Evolutionary conservation across 2,888 invertebrate genomes (phyloP).

Genomic region (Temnothorax rugatulus): DNA sequence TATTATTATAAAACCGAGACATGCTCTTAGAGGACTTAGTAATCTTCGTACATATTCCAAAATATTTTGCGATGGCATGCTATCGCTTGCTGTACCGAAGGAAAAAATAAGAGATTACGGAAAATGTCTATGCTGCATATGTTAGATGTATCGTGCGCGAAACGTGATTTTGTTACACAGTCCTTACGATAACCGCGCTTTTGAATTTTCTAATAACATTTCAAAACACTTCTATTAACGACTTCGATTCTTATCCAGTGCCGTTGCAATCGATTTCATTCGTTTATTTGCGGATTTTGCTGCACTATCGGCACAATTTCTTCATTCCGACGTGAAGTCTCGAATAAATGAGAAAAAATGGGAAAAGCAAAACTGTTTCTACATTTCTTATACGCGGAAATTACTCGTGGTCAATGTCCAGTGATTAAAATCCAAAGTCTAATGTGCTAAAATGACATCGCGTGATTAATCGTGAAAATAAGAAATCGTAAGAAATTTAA

Average conservation of each 20-base stretch:
- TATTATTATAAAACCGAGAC: conserved; percentile 1
- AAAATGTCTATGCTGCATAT: not conserved
- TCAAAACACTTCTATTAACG: not conserved
- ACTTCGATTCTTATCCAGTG: not conserved
- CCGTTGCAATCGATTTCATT: not conserved
- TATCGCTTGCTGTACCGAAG: conserved; percentile 4
- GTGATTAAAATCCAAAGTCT: conserved; percentile 57
- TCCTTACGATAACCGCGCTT: conserved; percentile 2
- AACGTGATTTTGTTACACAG: conserved; percentile 27
- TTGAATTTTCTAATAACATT: conserved; percentile 18
- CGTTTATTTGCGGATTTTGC: not conserved
- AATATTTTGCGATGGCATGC: conserved; percentile 14
- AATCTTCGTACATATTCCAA: not conserved
- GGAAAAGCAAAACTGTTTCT: not conserved
- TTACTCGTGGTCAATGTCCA: conserved; percentile 77
- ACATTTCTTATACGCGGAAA: conserved; percentile 42
- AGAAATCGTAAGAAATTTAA: not conserved
- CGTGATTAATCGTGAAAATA: not conserved
- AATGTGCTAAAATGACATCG: conserved; percentile 40
- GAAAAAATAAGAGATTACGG: conserved; percentile 13
- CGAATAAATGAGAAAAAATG: not conserved
- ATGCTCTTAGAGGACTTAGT: not conserved
- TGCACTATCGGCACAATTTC: not conserved
- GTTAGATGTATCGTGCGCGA: not conserved
- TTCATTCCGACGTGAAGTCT: not conserved